Percentiles rank a stretch among this genome's conserved stretches.
phyloP scores from a whole-genome alignment of 2,888 invertebrate species.

The Schizotus pectinicornis region DNA sequence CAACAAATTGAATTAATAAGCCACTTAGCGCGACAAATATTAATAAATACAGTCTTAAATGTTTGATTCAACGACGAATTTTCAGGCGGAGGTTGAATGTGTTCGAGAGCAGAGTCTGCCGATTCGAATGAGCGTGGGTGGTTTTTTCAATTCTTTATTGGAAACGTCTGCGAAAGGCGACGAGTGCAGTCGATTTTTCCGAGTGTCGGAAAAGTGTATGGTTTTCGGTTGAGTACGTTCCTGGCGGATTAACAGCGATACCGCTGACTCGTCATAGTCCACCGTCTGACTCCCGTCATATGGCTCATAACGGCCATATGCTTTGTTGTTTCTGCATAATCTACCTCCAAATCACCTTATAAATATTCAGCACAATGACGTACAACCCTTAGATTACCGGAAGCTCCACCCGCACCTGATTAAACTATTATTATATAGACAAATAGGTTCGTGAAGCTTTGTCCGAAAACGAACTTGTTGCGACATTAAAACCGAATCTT shows the following conservation, averaged over 20 bases:
- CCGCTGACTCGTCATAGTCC: conserved; percentile 18
- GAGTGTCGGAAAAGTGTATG: no score
- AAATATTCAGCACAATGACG: conserved; percentile 22
- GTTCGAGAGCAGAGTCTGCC: no score
- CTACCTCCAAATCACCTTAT: conserved; percentile 20
- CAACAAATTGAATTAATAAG: no score
- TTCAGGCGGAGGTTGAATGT: no score
- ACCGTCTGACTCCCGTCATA: conserved; percentile 17
- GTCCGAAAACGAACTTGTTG: neutral
- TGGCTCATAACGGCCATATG: conserved; percentile 35
- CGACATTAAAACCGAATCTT: neutral
- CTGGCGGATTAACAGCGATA: conserved; percentile 1
- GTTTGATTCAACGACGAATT: neutral
- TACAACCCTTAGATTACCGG: conserved; percentile 11
- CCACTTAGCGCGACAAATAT: no score
- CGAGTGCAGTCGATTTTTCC: no score
- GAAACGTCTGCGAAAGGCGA: no score
- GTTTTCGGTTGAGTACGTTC: no score
- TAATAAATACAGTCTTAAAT: neutral
- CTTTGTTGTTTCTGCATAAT: conserved; percentile 37
- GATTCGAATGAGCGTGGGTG: no score
- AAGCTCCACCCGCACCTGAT: neutral
- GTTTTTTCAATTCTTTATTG: no score
- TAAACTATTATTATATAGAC: neutral
- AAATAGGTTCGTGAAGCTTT: neutral